Conservation (phyloP, 2,113 vertebrate genomes). For the Lagopus leucura region DNA sequence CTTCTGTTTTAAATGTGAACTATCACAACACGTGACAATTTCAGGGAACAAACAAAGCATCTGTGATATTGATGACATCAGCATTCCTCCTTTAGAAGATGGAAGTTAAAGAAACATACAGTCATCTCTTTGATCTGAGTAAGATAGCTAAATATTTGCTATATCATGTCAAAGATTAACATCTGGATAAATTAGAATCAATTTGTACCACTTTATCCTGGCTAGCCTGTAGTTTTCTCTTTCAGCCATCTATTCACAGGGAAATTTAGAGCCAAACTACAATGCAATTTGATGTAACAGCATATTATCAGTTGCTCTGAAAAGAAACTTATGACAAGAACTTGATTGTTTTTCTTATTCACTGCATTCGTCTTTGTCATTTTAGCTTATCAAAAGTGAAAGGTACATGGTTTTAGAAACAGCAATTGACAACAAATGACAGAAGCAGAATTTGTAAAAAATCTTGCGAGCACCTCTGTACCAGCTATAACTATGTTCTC, state of each 20-base stretch:
- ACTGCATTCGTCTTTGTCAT: background rate
- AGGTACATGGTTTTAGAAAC: background rate
- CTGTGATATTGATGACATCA: fast-evolving
- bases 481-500: background rate
- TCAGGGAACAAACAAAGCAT: background rate
- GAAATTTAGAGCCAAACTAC: background rate
- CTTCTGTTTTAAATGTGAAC: background rate
- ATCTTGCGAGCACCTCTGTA: background rate
- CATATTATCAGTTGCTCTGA: background rate
- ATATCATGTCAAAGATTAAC: background rate
- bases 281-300: background rate
- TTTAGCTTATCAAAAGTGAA: background rate
- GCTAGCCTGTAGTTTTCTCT: background rate
- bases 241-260: background rate
- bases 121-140: background rate
- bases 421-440: background rate
- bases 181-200: background rate
- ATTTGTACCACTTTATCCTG: background rate
- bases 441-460: background rate
- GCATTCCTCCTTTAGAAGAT: background rate
- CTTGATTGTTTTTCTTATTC: background rate
- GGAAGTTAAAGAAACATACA: background rate
- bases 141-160: background rate
- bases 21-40: background rate
- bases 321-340: background rate